phyloP scores from a whole-genome alignment of 2,797 vertebrate species.

The Prionace glauca region DNA sequence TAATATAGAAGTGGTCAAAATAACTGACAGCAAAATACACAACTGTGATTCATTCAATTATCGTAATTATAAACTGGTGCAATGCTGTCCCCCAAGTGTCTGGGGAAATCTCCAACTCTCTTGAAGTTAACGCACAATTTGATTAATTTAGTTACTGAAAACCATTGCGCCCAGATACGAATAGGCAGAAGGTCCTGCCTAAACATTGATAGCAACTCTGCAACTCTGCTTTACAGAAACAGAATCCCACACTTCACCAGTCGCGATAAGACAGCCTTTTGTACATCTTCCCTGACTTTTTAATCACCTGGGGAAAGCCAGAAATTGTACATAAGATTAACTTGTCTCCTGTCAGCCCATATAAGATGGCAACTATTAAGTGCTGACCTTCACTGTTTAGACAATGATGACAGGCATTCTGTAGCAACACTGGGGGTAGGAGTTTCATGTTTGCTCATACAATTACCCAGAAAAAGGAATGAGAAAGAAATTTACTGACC shows the following conservation, averaged over 20 bases:
- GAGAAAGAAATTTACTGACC: neutral
- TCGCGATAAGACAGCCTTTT: too few species aligned
- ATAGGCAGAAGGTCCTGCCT: neutral
- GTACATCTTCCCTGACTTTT: neutral
- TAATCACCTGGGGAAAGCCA: neutral
- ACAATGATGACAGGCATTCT: neutral
- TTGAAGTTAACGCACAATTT: neutral
- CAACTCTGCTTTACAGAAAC: neutral
- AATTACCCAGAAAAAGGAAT: neutral
- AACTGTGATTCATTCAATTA: neutral
- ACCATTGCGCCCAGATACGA: neutral
- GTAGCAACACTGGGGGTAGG: neutral
- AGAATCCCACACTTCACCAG: neutral
- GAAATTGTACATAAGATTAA: conserved; percentile 2
- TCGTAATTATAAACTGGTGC: neutral
- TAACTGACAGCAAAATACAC: neutral
- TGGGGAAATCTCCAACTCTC: neutral
- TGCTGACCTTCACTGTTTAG: neutral
- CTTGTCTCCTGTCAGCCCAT: neutral
- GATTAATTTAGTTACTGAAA: neutral
- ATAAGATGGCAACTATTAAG: neutral
- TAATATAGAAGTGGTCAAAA: neutral
- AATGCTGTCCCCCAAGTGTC: too few species aligned
- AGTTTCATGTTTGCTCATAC: neutral
- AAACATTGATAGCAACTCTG: neutral